Evolutionary conservation across 2,888 invertebrate species (phyloP), one percentile per base, ranked within the genome.

Genomic region (Euplagia quadripunctaria): DNA sequence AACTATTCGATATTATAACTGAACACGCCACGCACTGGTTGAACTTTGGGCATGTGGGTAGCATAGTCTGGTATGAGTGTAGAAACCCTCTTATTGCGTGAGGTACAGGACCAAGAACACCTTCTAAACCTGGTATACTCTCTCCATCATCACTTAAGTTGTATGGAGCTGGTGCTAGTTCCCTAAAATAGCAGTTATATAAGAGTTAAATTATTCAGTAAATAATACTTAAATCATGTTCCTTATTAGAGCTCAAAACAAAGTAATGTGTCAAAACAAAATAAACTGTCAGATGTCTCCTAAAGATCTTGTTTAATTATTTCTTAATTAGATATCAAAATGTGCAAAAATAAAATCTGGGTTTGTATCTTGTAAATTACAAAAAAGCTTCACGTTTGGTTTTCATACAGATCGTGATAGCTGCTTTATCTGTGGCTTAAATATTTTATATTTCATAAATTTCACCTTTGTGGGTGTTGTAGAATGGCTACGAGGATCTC

Each of bases 11-110:
- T 2, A 96, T 93, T 0, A 88, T 74, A 79, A 96, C 94, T 0
- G 99, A 99, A 89, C 99, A 99, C 0, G 99, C 99, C 65, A 99
- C 98, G 89, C 99, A 99, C 81, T 98, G 98, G 72, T 97, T 96
- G 95, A 99, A 99, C 85, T 98, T 97, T 70, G 97, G 96, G 64
- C 98, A 98, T 1, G 98, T 98, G 0, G 99, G 99, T 71, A 98
- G 91, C 61, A 99, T 97, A 69, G 98, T 98, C 80, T 98, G 97
- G 90, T 97, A 98, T 64, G 97, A 97, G 81, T 98, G 97, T 6
- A 99, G 94, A 91, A 98, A 99, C 0, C 99, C 99, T 58, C 99
- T 96, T 80, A 99, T 98, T 8, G 99, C 98, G 91, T 99, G 99
- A 0, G 99, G 99, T 49, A 99, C 95, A 0, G 98, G 96, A 0